Percentiles rank a stretch among this genome's conserved stretches.
Conservation (phyloP, 2,888 invertebrate species). For the Rhagium mordax region DNA sequence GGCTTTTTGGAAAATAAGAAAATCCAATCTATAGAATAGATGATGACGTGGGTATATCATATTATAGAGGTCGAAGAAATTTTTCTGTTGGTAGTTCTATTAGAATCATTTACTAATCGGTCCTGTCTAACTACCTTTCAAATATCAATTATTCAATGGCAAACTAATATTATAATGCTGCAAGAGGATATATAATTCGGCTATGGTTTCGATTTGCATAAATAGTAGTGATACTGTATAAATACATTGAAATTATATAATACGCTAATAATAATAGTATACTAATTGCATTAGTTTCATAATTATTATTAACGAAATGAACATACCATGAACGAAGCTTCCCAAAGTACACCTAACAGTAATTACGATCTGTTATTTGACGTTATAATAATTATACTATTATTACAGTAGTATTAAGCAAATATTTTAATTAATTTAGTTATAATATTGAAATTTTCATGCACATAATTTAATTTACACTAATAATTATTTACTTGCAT, state of each 20-base stretch:
- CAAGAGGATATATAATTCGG: too few species aligned
- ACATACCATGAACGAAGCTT: conserved; percentile 7
- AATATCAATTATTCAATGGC: too few species aligned
- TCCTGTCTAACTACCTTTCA: too few species aligned
- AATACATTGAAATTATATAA: neutral
- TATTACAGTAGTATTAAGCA: conserved; percentile 10
- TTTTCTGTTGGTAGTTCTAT: too few species aligned
- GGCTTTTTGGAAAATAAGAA: too few species aligned
- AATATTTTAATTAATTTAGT: conserved; percentile 22
- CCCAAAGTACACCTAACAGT: conserved; percentile 7
- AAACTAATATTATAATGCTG: too few species aligned
- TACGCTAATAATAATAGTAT: neutral
- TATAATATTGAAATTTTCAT: conserved; percentile 18
- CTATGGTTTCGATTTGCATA: too few species aligned
- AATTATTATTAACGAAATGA: conserved; percentile 16
- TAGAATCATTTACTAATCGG: too few species aligned
- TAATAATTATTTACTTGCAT: neutral
- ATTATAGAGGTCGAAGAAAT: too few species aligned
- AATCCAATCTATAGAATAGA: too few species aligned
- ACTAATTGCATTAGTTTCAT: neutral
- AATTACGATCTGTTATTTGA: conserved; percentile 19
- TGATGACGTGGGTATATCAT: too few species aligned
- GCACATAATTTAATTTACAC: neutral
- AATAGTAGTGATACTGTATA: neutral
- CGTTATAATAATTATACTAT: conserved; percentile 19